Evolutionary conservation across 2,797 vertebrate species (phyloP).

Genomic region (Oryzias dopingdopingensis): DNA sequence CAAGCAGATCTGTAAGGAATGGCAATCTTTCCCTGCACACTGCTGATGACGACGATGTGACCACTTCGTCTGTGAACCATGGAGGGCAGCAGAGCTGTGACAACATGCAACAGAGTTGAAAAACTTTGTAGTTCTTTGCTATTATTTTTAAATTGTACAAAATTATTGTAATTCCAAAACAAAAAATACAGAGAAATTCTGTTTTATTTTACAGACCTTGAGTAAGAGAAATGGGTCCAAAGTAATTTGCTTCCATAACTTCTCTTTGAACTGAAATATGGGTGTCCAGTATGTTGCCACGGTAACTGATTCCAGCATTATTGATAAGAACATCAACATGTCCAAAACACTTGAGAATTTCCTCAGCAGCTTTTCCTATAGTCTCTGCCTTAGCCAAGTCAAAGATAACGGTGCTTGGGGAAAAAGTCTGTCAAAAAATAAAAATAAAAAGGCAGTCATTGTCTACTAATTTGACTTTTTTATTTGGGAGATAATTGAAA

Average conservation of each 20-base stretch:
- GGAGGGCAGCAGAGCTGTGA: slow-evolving; percentile 87
- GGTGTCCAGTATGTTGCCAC: slow-evolving; percentile 86
- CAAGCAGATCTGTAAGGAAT: slow-evolving; percentile 95
- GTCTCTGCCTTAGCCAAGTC: slow-evolving; percentile 81
- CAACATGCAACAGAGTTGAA: not conserved
- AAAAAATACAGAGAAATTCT: not conserved
- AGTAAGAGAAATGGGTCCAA: slow-evolving; percentile 94
- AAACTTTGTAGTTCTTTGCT: not conserved
- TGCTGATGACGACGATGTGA: slow-evolving; percentile 91
- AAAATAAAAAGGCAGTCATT: not conserved
- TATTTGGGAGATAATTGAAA: not conserved
- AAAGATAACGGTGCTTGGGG: slow-evolving; percentile 82
- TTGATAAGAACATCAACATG: slow-evolving; percentile 92
- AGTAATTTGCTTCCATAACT: slow-evolving; percentile 98
- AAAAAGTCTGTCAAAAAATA: slow-evolving; percentile 54
- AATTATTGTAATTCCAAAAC: not conserved
- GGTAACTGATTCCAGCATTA: slow-evolving; percentile 94
- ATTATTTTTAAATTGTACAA: not conserved
- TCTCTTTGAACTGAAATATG: slow-evolving; percentile 84
- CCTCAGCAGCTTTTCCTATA: slow-evolving; percentile 76
- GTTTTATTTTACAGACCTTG: slow-evolving; percentile 82
- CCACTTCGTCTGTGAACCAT: slow-evolving; percentile 87
- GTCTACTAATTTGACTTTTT: not conserved
- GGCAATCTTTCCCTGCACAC: slow-evolving; percentile 92
- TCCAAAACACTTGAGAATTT: slow-evolving; percentile 85